A percentile compares a stretch with the other conserved stretches of the same genome.
phyloP scores from a whole-genome alignment of 2,797 vertebrate species.

The Picus viridis region DNA sequence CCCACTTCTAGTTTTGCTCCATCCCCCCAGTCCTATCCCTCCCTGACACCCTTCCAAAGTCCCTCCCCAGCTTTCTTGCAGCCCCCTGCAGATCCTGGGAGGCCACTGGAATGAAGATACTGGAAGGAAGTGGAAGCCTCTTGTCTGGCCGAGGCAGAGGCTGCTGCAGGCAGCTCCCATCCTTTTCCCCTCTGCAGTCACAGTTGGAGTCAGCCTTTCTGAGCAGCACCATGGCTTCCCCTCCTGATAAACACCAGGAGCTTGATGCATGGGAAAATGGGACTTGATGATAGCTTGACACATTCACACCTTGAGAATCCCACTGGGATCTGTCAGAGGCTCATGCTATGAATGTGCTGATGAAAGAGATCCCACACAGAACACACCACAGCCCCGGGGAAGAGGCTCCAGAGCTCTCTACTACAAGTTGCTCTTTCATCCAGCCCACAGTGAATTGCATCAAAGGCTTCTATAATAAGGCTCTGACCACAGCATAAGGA shows the following conservation, averaged over 20 bases:
- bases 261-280: constrained; percentile 50
- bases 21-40: too few relatives aligned
- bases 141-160: not conserved
- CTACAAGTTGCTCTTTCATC: constrained; percentile 57
- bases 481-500: not conserved
- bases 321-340: constrained; percentile 26
- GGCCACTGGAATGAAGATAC: too few relatives aligned
- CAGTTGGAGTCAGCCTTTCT: not conserved
- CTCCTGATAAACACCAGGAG: constrained; percentile 53
- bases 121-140: not conserved
- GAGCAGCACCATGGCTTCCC: constrained; percentile 17
- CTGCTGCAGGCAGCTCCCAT: not conserved
- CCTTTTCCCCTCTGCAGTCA: not conserved
- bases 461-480: constrained; percentile 27
- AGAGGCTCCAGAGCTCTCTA: constrained; percentile 48
- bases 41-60: too few relatives aligned
- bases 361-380: constrained; percentile 62
- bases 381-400: constrained; percentile 11
- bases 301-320: constrained; percentile 67
- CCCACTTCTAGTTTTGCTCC: too few relatives aligned
- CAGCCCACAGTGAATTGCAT: not conserved
- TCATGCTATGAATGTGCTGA: constrained; percentile 51
- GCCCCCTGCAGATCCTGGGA: too few relatives aligned
- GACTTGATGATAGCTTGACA: constrained; percentile 65
- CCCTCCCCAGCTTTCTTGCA: too few relatives aligned